Evolutionary conservation across 2,888 invertebrate species (phyloP), one percentile per base, ranked within the genome.

Genomic region (Bruchidius siliquastri): DNA sequence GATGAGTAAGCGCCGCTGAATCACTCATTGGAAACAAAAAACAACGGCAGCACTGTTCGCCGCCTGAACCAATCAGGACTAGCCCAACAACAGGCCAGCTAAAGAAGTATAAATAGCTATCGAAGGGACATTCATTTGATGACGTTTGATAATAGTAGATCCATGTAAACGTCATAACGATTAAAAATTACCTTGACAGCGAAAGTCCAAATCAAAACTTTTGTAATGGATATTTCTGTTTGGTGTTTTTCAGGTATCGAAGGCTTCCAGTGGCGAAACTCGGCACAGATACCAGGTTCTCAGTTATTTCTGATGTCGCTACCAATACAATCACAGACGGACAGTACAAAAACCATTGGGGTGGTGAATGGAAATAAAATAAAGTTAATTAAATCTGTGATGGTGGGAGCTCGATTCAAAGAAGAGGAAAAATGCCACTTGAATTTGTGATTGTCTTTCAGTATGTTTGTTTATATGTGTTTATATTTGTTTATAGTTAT

Each of bases 201-300:
- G n/a, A n/a, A n/a, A n/a, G n/a, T n/a, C n/a, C n/a, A n/a, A n/a
- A n/a, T n/a, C n/a, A n/a, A n/a, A n/a, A n/a, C n/a, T n/a, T n/a
- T n/a, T n/a, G n/a, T n/a, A n/a, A n/a, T n/a, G n/a, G n/a, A n/a
- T n/a, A n/a, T n/a, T n/a, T n/a, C n/a, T n/a, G n/a, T n/a, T n/a
- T n/a, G n/a, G n/a, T n/a, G n/a, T n/a, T 74, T 22, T 82, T 70
- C 74, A 87, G 88, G 88, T 8, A 84, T 88, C 70, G 84, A 87
- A 80, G 88, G 88, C 0, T 88, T 88, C 77, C 82, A 85, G 71
- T 81, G 83, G 71, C 83, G 84, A 73, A 83, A 84, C 20, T 83
- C 83, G 20, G 84, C 86, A 71, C 83, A 83, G 78, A 77, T 87
- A 20, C 76, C 81, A 72, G 86, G 83, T 0, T 81, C 84, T 0